Evolutionary conservation across 35 echinoderm and acorn worm species (phyloP), one percentile per base, ranked within the genome.

Genomic region (Amphiura filiformis): DNA sequence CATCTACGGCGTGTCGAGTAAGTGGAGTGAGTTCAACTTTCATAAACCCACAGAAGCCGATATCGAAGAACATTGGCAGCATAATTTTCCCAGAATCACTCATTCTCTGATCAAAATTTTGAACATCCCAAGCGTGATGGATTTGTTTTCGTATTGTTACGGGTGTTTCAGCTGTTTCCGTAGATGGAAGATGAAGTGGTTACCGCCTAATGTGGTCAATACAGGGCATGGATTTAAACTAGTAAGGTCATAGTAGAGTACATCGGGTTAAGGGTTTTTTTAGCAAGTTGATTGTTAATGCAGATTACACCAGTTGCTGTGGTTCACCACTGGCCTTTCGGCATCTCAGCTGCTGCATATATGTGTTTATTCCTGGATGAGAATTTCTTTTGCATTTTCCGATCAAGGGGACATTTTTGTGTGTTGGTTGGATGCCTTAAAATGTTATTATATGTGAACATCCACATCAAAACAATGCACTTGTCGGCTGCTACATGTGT

Each of bases 141-240:
- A 99, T 56, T 65, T 83, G 47, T 89, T 90, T 61, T 86, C 84
- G 20, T 83, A 84, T 57, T 82, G 90, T 41, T 91, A 79, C 20
- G 56, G 56, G 13, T 99, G 93, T 76, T 41, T 87, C 30, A 86
- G 88, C 41, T 99, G 93, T 77, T 87, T 92, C 28, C 84, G 85
- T 13, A 88, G 93, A 13, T 95, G 93, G 83, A 99, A 93, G 65
- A 92, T 99, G 80, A 99, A 93, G 61, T 99, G 96, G 96, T 49
- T 99, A 34, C 93, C 96, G 31, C 96, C 96, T 20, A 65, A 76
- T 76, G 79, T 94, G 36, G 56, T 99, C 35, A 91, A 99, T 57
- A 99, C 90, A 32, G 93, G 96, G 23, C 96, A 99, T 85, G 96
- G 96, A 13, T 99, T 99, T 65, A 94, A 91, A 82, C 85, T 99